Percentiles rank a stretch among this genome's conserved stretches.
phyloP scores from a whole-genome alignment of 2,113 vertebrate genomes.

The Salvelinus fontinalis region DNA sequence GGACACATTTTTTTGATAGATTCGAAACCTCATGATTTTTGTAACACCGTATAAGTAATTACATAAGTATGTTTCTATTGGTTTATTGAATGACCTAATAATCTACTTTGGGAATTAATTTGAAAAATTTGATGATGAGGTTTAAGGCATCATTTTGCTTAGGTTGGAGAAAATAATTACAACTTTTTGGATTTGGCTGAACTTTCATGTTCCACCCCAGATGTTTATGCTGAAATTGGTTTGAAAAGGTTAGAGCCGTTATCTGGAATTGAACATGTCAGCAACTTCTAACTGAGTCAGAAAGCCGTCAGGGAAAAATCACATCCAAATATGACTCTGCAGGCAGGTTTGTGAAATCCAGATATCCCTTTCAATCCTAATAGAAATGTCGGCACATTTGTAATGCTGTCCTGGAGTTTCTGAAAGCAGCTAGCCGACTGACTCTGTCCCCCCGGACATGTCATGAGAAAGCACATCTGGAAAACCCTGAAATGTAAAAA shows the following conservation, averaged over 20 bases:
- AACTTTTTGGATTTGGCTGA: conserved; percentile 35
- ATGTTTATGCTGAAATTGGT: conserved; percentile 45
- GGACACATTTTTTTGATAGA: not conserved
- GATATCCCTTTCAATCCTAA: conserved; percentile 13
- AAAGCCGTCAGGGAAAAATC: not conserved
- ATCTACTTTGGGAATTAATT: not conserved
- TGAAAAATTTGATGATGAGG: conserved; percentile 13
- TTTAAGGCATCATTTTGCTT: conserved; percentile 11
- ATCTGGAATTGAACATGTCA: conserved; percentile 56
- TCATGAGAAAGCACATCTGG: not conserved
- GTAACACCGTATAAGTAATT: not conserved
- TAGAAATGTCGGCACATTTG: conserved; percentile 16
- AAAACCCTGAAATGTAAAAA: not conserved
- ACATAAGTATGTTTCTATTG: not conserved
- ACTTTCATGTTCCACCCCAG: conserved; percentile 24
- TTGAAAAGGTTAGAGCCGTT: conserved; percentile 48
- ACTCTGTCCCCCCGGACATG: not conserved
- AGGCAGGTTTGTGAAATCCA: conserved; percentile 24
- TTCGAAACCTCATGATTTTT: conserved; percentile 16
- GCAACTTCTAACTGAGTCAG: conserved; percentile 37
- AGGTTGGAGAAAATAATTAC: conserved; percentile 11
- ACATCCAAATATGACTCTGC: conserved; percentile 15
- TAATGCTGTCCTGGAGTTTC: conserved; percentile 6
- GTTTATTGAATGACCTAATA: conserved; percentile 17
- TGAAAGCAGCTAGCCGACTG: not conserved